Base-by-base conservation (phyloP, 2,113 vertebrate species). In the Connochaetes taurinus region DNA sequence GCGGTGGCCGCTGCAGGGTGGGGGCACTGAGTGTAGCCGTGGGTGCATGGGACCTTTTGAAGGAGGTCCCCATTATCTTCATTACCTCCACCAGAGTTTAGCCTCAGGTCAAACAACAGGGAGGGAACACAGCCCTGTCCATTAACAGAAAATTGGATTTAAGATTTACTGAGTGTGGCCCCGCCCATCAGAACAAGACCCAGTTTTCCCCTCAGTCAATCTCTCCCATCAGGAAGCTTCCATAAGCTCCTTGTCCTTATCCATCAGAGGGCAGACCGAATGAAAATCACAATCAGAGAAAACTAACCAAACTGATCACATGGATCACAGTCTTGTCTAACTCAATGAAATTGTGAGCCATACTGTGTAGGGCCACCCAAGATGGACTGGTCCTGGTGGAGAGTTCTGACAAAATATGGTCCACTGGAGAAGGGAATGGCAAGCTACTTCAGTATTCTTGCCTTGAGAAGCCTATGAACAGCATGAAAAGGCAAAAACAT, bases 1-100 rank as follows among this genome's bases (percentile, higher is more conserved):
- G 19, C 0, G 0, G 17, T 23, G n/a, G 64, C 19, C 19, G 17
- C n/a, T 2, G 4, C n/a, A 71, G n/a, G n/a, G 67, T 23, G 2
- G 67, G n/a, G 67, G 2, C 19, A 23, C 67, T 67, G 64, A 71
- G n/a, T 40, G 67, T 19, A 6, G 64, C 3, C 11, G 19, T 12
- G 64, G 4, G 19, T 36, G 19, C 19, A 11, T 11, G n/a, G 67
- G n/a, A 36, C 10, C 19, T 12, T 40, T 71, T 40, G 19, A 71
- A 71, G 67, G 67, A 40, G 67, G n/a, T 71, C 9, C 0, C 19
- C 64, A 23, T 3, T 23, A 36, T 11, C 67, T 23, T 71, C 19
- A 40, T 23, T 3, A 23, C n/a, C 67, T 71, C 67, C 19, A 36
- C n/a, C 1, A 71, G 36, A 40, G 4, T 12, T 71, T 71, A n/a